Evolutionary conservation across 1,140 invertebrate species (phyloP).

Genomic region (Trinorchestia longiramus): DNA sequence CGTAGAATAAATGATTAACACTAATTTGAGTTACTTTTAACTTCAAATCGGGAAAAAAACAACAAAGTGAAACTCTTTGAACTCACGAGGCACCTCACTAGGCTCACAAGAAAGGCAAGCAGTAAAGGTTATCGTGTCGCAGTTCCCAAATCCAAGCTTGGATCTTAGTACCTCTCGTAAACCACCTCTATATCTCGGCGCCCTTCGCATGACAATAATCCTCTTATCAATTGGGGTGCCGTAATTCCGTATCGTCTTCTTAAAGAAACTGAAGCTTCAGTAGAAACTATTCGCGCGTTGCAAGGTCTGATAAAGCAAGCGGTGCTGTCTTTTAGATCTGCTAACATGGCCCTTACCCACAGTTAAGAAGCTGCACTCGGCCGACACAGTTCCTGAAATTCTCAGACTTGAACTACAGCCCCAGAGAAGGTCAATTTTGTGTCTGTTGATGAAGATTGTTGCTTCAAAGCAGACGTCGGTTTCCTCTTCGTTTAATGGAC

Average conservation of each 20-base stretch:
- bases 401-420: not conserved
- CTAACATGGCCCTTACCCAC: not conserved
- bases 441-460: not conserved
- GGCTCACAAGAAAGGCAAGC: not conserved
- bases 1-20: not conserved
- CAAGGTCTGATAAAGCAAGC: not conserved
- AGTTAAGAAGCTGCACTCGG: not conserved
- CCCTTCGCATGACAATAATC: not conserved
- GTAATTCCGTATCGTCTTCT: not conserved
- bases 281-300: not conserved
- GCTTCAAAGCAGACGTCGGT: not conserved
- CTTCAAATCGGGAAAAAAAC: not conserved
- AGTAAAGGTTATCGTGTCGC: not conserved
- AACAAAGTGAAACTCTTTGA: not conserved
- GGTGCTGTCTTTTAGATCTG: not conserved
- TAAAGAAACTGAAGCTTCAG: not conserved
- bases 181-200: not conserved
- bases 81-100: not conserved
- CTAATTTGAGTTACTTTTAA: not conserved
- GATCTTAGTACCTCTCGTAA: not conserved
- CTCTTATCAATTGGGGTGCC: conserved; percentile 6
- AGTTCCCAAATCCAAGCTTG: not conserved
- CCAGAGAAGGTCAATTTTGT: not conserved
- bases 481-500: not conserved
- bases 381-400: not conserved